Evolutionary conservation across 2,888 invertebrate genomes (phyloP), one percentile per base, ranked within the genome.

Genomic region (Thymelicus lineola): DNA sequence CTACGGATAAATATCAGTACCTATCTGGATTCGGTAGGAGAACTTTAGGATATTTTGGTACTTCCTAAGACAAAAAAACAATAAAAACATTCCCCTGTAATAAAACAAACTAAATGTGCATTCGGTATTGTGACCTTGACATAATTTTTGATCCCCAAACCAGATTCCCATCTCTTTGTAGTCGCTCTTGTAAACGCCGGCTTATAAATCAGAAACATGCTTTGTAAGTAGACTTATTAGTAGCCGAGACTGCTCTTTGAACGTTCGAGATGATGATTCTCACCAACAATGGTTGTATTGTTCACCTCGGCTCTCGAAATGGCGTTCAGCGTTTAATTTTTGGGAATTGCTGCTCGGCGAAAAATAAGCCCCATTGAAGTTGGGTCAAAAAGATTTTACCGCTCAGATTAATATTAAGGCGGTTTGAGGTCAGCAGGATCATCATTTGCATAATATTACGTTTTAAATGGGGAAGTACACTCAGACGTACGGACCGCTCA

Each of bases 131-230:
- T 6, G 20, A 28, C 53, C 20, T 12, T 53, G 20, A 20, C 20
- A 70, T 71, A 72, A 73, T 69, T 62, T 66, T 71, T 69, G 64
- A 61, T 70, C 69, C 66, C 69, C 70, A 68, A 66, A 58, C 66
- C 57, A 60, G 65, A 66, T 66, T 63, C 35, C 35, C 17, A n/a
- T 55, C 67, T 68, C 58, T 71, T 63, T 60, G 58, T 62, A 20
- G 64, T 64, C 64, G 63, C 64, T 66, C 63, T 71, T 71, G 73
- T 65, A 59, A 46, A 58, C 58, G 72, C 69, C 68, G 66, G 69
- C 71, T 67, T 58, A 74, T 73, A 73, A 73, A 74, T 73, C 72
- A 73, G 63, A 64, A 64, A 53, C 63, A 64, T 55, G 53, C 17
- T 64, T 64, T 53, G 63, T 42, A 64, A 38, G 63, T 55, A 38